Evolutionary conservation across 2,888 invertebrate genomes (phyloP).

Genomic region (Chymomyza caudatula): DNA sequence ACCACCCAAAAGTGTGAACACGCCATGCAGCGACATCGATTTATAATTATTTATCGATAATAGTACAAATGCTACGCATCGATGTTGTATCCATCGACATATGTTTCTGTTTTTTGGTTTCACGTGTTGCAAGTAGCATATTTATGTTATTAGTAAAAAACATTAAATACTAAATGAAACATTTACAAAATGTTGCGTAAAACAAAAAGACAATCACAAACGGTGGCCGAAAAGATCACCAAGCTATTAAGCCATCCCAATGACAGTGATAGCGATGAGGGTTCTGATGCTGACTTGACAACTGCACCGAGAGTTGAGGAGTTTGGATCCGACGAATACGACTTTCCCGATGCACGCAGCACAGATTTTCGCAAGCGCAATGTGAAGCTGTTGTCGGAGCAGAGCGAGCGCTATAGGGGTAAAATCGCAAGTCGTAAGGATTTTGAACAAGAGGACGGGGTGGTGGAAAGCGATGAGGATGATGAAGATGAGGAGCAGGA

Average conservation of each 20-base stretch:
- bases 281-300: slow-evolving; percentile 79
- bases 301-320: slow-evolving; percentile 80
- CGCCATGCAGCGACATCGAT: background rate
- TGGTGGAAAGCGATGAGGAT: slow-evolving; percentile 20
- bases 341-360: slow-evolving; percentile 78
- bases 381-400: slow-evolving; percentile 83
- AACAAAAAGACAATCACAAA: slow-evolving; percentile 51
- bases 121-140: slow-evolving; percentile 35
- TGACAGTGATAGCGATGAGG: slow-evolving; percentile 80
- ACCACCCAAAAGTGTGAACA: background rate
- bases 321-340: slow-evolving; percentile 69
- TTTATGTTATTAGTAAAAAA: slow-evolving; percentile 20
- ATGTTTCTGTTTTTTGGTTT: slow-evolving; percentile 8
- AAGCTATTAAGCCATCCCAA: slow-evolving; percentile 82
- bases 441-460: slow-evolving; percentile 46
- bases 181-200: slow-evolving; percentile 45
- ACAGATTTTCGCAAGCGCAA: slow-evolving; percentile 85
- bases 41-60: background rate
- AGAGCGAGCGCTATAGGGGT: slow-evolving; percentile 87
- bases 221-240: slow-evolving; percentile 83
- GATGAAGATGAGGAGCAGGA: slow-evolving; percentile 64
- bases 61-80: background rate
- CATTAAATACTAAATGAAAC: slow-evolving; percentile 28
- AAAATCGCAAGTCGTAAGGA: slow-evolving; percentile 83
- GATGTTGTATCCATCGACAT: background rate